Conservation (phyloP, 1,140 invertebrate genomes). For the Drosophila obscura region DNA sequence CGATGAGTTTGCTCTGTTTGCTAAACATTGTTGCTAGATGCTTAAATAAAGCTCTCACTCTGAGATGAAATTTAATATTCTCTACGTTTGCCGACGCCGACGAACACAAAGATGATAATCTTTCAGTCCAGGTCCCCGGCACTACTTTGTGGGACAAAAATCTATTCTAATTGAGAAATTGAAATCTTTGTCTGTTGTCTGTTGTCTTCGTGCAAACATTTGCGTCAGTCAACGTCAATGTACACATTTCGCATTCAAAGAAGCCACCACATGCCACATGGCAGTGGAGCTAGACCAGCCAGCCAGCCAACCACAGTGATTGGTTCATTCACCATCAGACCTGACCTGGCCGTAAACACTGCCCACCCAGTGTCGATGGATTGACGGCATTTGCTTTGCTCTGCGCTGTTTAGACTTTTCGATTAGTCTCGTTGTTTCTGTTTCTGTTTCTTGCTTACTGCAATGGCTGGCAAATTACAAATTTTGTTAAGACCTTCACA, state of each 20-base stretch:
- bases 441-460: slow-evolving; percentile 12
- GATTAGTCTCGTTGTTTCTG: slow-evolving; percentile 50
- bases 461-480: slow-evolving; percentile 48
- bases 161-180: slow-evolving; percentile 54
- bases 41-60: slow-evolving; percentile 5
- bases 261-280: slow-evolving; percentile 28
- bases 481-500: slow-evolving; percentile 42
- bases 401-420: slow-evolving; percentile 54
- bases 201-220: slow-evolving; percentile 46
- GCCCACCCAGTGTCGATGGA: slow-evolving; percentile 6
- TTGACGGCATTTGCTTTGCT: slow-evolving; percentile 30
- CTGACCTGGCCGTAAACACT: slow-evolving; percentile 46
- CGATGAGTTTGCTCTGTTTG: too few species aligned
- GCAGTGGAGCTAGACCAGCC: background rate
- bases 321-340: slow-evolving; percentile 20
- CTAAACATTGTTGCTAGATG: too few species aligned
- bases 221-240: slow-evolving; percentile 26
- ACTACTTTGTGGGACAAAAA: slow-evolving; percentile 11
- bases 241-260: slow-evolving; percentile 47
- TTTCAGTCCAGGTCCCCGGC: slow-evolving; percentile 1
- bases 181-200: slow-evolving; percentile 38
- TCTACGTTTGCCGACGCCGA: background rate
- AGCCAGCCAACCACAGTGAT: background rate
- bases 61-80: slow-evolving; percentile 32
- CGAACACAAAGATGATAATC: slow-evolving; percentile 14